phyloP scores from a whole-genome alignment of 1,140 invertebrate species.

The Tetragnatha versicolor region DNA sequence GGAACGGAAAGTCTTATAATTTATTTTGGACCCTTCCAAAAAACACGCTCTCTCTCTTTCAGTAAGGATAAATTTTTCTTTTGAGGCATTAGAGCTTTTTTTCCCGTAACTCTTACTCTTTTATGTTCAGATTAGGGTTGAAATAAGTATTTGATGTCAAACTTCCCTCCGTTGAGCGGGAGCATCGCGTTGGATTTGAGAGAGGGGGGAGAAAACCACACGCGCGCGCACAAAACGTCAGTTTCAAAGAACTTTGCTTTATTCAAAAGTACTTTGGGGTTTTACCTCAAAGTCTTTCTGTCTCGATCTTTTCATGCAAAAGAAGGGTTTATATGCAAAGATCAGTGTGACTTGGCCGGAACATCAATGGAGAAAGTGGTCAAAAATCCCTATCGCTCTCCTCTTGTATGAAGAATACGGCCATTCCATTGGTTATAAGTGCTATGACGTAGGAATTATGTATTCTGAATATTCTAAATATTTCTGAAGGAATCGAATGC shows the following conservation, averaged over 20 bases:
- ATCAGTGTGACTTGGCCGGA: too few relatives aligned
- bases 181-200: neutral
- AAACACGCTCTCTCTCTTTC: conserved; percentile 21
- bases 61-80: conserved; percentile 16
- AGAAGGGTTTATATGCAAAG: too few relatives aligned
- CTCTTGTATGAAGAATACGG: too few relatives aligned
- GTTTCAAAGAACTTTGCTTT: neutral
- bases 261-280: too few relatives aligned
- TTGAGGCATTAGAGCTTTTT: conserved; percentile 47
- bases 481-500: too few relatives aligned
- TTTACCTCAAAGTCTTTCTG: too few relatives aligned
- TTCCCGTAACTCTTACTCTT: conserved; percentile 13
- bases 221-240: neutral
- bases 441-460: too few relatives aligned
- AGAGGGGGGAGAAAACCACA: conserved; percentile 2
- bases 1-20: conserved; percentile 32
- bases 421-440: too few relatives aligned
- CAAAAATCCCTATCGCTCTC: too few relatives aligned
- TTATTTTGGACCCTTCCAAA: conserved; percentile 39
- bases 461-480: too few relatives aligned
- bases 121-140: conserved; percentile 42
- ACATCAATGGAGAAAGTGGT: too few relatives aligned
- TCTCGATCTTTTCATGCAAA: too few relatives aligned
- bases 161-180: conserved; percentile 11
- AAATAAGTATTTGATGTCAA: conserved; percentile 51